Evolutionary conservation across 2,888 invertebrate genomes (phyloP), one percentile per base, ranked within the genome.

Genomic region (Xanthia icteritia): DNA sequence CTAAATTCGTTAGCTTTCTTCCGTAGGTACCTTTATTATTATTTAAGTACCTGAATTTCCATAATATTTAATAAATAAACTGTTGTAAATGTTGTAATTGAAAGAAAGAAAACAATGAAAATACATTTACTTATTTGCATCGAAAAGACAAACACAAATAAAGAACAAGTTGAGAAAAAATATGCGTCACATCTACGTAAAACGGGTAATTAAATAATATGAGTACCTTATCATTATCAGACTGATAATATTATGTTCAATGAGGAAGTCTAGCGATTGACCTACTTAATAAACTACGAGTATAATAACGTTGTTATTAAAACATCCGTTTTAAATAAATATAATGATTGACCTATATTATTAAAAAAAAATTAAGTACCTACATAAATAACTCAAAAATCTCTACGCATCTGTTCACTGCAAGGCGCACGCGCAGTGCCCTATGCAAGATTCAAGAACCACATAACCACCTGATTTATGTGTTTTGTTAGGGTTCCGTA

Each of bases 181-280:
- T 17, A 58, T 27, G 58, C 58, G 58, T 58, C 27, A 17, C 27
- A 31, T 58, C 1, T 15, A 58, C 27, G 27, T n/a, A 56, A n/a
- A 56, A 56, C n/a, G n/a, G 13, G 13, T n/a, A 13, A 56, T n/a
- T 56, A 56, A 4, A 23, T 54, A 54, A n/a, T n/a, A n/a, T n/a
- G n/a, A n/a, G 5, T 60, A 45, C 1, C 17, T 56, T 39, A 71
- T 39, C n/a, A 79, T 27, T 67, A 80, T 73, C 66, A 15, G 36
- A 42, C 51, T 23, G 36, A 31, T 31, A 31, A 2, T 31, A 31
- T n/a, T 45, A n/a, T 61, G 60, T 64, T 31, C 58, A 58, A 75
- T 69, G 39, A 82, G 82, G 79, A 80, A 82, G 51, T 69, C 61
- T 69, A 65, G 54, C 17, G 42, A 45, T 39, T 51, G 76, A 68